phyloP scores from a whole-genome alignment of 2,888 invertebrate species.

The Chymomyza fuscimana region DNA sequence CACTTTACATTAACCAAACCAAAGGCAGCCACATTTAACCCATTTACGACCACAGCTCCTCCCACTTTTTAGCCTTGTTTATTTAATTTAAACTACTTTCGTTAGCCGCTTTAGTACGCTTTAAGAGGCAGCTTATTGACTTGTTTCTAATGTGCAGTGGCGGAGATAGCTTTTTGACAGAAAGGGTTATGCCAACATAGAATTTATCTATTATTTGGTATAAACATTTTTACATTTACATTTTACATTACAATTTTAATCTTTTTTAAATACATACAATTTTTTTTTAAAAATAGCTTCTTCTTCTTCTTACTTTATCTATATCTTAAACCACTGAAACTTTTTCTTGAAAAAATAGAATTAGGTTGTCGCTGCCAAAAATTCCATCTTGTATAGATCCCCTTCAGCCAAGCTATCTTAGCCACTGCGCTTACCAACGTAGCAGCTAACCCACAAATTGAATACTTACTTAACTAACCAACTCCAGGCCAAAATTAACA shows the following conservation, averaged over 20 bases:
- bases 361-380: too few species aligned
- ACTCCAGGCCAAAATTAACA: conserved; percentile 49
- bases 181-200: background rate
- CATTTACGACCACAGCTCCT: background rate
- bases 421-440: too few species aligned
- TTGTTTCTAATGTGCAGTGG: background rate
- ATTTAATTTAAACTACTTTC: too few species aligned
- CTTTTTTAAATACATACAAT: too few species aligned
- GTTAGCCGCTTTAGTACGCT: background rate
- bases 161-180: background rate
- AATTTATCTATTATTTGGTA: too few species aligned
- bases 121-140: conserved; percentile 7
- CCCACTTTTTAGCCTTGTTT: background rate
- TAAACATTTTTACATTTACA: too few species aligned
- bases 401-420: too few species aligned
- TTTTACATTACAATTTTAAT: too few species aligned
- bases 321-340: too few species aligned
- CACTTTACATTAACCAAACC: conserved; percentile 1
- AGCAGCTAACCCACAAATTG: conserved; percentile 21
- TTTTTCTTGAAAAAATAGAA: too few species aligned
- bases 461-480: conserved; percentile 44
- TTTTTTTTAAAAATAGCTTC: too few species aligned
- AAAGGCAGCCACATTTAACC: background rate
- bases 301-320: too few species aligned
- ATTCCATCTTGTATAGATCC: background rate